These are phyloP conservation scores for Nematolebias whitei DNA, from an alignment of 2,113 vertebrate species.

Conservation along the genomic window DNA sequence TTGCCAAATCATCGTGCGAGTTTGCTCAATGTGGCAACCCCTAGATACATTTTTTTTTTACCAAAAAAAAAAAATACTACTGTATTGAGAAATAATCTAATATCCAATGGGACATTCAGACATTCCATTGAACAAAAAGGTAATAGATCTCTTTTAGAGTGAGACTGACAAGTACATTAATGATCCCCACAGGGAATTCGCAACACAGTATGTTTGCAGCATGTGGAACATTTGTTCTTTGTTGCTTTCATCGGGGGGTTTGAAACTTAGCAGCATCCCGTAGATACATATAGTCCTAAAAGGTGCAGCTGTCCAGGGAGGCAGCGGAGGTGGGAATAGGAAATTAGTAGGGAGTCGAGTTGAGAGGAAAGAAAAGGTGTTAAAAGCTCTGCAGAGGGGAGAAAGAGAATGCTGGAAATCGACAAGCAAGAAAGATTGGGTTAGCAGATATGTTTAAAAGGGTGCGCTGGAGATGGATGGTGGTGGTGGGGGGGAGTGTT, in stretches of 20 bases:
- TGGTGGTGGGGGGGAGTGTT: slow-evolving; percentile 60
- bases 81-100: neutral
- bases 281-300: slow-evolving; percentile 4
- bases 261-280: slow-evolving; percentile 1
- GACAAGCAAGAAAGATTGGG: slow-evolving; percentile 39
- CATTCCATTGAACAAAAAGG: neutral
- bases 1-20: too few relatives aligned
- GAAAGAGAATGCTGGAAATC: slow-evolving; percentile 41
- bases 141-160: slow-evolving; percentile 4
- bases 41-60: too few relatives aligned
- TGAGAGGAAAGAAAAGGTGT: slow-evolving; percentile 24
- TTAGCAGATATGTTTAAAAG: slow-evolving; percentile 70
- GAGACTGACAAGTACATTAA: neutral
- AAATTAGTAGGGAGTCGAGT: slow-evolving; percentile 35
- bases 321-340: slow-evolving; percentile 13
- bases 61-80: too few relatives aligned
- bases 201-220: neutral
- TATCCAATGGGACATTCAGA: neutral
- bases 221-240: neutral
- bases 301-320: slow-evolving; percentile 16
- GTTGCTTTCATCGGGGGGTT: neutral
- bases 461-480: slow-evolving; percentile 62
- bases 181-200: neutral
- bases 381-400: slow-evolving; percentile 20
- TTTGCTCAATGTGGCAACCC: too few relatives aligned